These are phyloP conservation scores for Triplophysa siluroides DNA, from an alignment of 2,113 vertebrate genomes.

Conservation along the genomic window DNA sequence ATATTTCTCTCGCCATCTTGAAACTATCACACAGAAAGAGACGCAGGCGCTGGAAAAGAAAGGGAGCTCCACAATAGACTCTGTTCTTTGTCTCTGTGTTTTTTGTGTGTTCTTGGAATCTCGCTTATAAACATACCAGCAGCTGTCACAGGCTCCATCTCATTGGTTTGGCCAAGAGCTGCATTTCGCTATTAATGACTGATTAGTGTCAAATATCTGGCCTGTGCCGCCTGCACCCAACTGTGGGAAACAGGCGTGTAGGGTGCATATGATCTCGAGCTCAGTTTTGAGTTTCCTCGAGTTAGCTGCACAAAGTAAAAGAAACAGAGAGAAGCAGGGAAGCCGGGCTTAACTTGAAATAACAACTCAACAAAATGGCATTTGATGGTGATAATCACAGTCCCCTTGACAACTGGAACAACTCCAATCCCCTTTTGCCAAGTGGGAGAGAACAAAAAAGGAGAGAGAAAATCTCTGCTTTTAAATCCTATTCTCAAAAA, in stretches of 20 bases:
- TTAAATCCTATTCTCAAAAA: conserved; percentile 50
- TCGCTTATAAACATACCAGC: conserved; percentile 61
- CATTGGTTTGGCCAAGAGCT: conserved; percentile 56
- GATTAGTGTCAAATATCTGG: conserved; percentile 81
- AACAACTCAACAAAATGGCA: conserved; percentile 55
- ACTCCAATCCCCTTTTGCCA: conserved; percentile 35
- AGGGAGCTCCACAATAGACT: conserved; percentile 38
- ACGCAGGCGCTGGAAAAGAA: conserved; percentile 34
- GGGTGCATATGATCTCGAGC: conserved; percentile 71
- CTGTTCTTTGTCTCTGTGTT: conserved; percentile 37
- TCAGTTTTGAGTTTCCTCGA: conserved; percentile 70
- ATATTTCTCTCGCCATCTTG: conserved; percentile 36
- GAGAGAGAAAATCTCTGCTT: conserved; percentile 26
- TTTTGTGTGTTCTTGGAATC: conserved; percentile 62
- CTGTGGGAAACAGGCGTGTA: conserved; percentile 73
- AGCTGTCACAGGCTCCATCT: conserved; percentile 69
- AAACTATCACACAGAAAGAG: conserved; percentile 33
- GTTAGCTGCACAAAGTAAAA: conserved; percentile 50
- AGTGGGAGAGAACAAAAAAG: conserved; percentile 35
- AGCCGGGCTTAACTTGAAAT: conserved; percentile 57
- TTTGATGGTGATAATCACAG: conserved; percentile 61
- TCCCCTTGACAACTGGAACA: conserved; percentile 36
- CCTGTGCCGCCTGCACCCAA: conserved; percentile 61
- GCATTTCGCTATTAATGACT: conserved; percentile 73
- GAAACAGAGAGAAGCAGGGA: conserved; percentile 56